A percentile compares a stretch with the other conserved stretches of the same genome.
phyloP scores from a whole-genome alignment of 2,797 vertebrate genomes.

The Takifugu rubripes region DNA sequence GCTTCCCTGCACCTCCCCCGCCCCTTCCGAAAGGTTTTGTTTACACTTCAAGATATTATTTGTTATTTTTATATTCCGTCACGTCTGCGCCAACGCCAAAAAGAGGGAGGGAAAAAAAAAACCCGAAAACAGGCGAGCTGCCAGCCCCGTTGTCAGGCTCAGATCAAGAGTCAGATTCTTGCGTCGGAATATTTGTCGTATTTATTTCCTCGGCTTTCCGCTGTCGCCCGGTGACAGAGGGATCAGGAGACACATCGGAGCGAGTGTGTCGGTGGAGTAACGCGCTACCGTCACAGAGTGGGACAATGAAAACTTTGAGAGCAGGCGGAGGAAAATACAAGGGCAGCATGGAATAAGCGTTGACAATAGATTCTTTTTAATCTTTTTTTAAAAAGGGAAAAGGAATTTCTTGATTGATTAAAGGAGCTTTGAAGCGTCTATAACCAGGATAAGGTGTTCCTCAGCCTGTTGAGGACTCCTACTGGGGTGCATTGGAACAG shows the following conservation, averaged over 20 bases:
- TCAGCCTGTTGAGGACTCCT: slow-evolving; percentile 39
- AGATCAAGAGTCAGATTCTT: slow-evolving; percentile 64
- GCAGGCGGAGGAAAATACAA: slow-evolving; percentile 28
- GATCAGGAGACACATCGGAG: slow-evolving; percentile 57
- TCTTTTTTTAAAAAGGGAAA: slow-evolving; percentile 29
- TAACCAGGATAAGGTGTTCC: slow-evolving; percentile 44
- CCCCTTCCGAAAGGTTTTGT: slow-evolving; percentile 45
- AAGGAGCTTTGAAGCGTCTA: slow-evolving; percentile 53
- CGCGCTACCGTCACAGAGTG: slow-evolving; percentile 41
- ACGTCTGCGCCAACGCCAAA: slow-evolving; percentile 30
- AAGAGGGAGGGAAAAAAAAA: slow-evolving; percentile 10
- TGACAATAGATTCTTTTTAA: slow-evolving; percentile 18
- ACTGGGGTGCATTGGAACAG: slow-evolving; percentile 46
- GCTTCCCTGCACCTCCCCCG: slow-evolving; percentile 27
- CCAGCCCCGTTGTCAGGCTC: slow-evolving; percentile 51
- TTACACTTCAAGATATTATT: slow-evolving; percentile 62
- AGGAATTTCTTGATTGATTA: slow-evolving; percentile 38
- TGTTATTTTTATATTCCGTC: slow-evolving; percentile 66
- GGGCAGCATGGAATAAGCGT: slow-evolving; percentile 25
- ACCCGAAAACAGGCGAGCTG: slow-evolving; percentile 52
- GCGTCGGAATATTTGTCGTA: slow-evolving; percentile 67
- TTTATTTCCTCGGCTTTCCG: slow-evolving; percentile 54
- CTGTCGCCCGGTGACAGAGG: slow-evolving; percentile 53
- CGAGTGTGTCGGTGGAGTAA: slow-evolving; percentile 48
- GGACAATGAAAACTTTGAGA: slow-evolving; percentile 45